phyloP scores from a whole-genome alignment of 2,113 vertebrate species.

The Hiodon alosoides region DNA sequence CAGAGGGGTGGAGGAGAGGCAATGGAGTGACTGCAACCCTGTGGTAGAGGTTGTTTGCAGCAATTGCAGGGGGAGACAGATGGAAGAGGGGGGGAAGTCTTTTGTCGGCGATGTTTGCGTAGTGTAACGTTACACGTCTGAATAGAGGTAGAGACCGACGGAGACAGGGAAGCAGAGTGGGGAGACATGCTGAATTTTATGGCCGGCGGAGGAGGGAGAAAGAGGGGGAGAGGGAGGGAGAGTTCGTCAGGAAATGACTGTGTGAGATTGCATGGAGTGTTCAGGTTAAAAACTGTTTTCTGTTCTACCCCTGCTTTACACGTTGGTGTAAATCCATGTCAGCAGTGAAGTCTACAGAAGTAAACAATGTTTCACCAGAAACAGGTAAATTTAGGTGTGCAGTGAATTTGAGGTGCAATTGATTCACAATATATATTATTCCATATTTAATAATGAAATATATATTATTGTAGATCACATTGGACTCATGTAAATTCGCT shows the following conservation, averaged over 20 bases:
- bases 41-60: conserved; percentile 45
- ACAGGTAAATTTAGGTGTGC: neutral
- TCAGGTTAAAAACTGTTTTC: conserved; percentile 46
- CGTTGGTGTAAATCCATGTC: conserved; percentile 21
- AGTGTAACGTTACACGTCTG: conserved; percentile 46
- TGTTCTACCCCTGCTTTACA: conserved; percentile 28
- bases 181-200: conserved; percentile 42
- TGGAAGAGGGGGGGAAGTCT: conserved; percentile 30
- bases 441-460: too few relatives aligned
- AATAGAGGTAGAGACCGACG: conserved; percentile 24
- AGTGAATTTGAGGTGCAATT: neutral
- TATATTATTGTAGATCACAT: neutral
- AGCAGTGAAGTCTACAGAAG: neutral
- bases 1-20: conserved; percentile 42
- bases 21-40: conserved; percentile 39
- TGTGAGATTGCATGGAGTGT: conserved; percentile 46
- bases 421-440: neutral
- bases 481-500: neutral
- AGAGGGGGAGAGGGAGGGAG: conserved; percentile 42
- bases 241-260: conserved; percentile 38
- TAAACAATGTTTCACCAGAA: neutral
- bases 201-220: conserved; percentile 42
- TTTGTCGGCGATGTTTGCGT: conserved; percentile 38
- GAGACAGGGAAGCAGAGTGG: conserved; percentile 1
- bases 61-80: conserved; percentile 33